These are phyloP conservation scores for Natator depressus DNA, from an alignment of 2,113 vertebrate genomes.

Conservation along the genomic window DNA sequence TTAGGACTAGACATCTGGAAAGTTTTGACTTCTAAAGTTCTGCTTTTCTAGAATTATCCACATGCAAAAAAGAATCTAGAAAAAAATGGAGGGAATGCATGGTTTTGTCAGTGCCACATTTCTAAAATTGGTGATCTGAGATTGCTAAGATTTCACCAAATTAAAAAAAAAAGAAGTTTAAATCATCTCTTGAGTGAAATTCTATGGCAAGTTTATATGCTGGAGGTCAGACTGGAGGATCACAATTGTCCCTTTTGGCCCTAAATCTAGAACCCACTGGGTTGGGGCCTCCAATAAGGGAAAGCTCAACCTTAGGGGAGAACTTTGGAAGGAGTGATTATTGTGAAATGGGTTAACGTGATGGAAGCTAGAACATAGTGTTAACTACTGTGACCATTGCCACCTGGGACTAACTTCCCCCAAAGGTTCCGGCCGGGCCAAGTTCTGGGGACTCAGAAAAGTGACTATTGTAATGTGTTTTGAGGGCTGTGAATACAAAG, in stretches of 20 bases:
- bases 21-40: fast-evolving
- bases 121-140: background rate
- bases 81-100: background rate
- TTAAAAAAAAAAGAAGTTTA: too few relatives aligned
- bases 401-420: background rate
- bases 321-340: too few relatives aligned
- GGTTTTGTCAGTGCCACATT: background rate
- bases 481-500: background rate
- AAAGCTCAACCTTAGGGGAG: too few relatives aligned
- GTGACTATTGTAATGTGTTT: background rate
- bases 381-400: background rate
- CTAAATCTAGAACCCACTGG: too few relatives aligned
- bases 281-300: too few relatives aligned
- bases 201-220: too few relatives aligned
- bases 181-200: too few relatives aligned
- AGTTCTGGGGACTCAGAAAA: background rate
- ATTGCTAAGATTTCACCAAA: background rate
- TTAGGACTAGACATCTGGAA: fast-evolving
- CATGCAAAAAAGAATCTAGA: background rate
- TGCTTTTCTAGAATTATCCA: fast-evolving
- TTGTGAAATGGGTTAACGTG: background rate
- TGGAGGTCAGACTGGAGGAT: too few relatives aligned
- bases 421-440: background rate
- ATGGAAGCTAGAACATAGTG: fast-evolving
- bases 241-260: too few relatives aligned